Evolutionary conservation across 2,797 vertebrate genomes (phyloP).

Genomic region (Ceryle rudis): DNA sequence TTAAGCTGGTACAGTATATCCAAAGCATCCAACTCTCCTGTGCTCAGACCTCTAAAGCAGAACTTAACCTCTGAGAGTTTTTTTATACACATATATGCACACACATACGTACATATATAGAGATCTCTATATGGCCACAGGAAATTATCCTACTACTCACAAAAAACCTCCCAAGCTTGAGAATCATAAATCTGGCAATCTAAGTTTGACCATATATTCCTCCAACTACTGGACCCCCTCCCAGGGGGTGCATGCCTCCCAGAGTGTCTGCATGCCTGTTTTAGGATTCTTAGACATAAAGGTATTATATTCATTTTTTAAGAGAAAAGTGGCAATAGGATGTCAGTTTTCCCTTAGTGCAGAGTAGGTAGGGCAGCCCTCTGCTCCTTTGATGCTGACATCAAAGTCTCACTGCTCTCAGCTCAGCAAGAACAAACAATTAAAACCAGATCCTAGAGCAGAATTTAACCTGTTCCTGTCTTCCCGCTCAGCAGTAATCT

Average conservation of each 20-base stretch:
- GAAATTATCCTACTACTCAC: neutral
- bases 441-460: neutral
- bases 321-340: neutral
- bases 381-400: conserved; percentile 38
- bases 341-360: neutral
- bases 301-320: neutral
- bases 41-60: neutral
- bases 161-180: neutral
- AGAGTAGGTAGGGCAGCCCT: neutral
- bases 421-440: conserved; percentile 29
- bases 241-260: no score
- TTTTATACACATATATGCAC: rapidly evolving
- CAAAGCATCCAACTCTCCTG: rapidly evolving
- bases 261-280: neutral
- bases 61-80: neutral
- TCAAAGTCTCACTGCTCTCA: conserved; percentile 30
- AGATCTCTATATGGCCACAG: neutral
- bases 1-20: neutral
- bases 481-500: neutral
- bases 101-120: rapidly evolving
- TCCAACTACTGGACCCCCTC: neutral
- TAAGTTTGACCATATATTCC: neutral
- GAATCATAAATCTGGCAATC: neutral
- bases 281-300: neutral
- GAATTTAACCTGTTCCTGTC: conserved; percentile 11